A percentile compares a stretch with the other conserved stretches of the same genome.
Evolutionary conservation across 1,140 invertebrate species (phyloP).

Genomic region (Bombus superbus): DNA sequence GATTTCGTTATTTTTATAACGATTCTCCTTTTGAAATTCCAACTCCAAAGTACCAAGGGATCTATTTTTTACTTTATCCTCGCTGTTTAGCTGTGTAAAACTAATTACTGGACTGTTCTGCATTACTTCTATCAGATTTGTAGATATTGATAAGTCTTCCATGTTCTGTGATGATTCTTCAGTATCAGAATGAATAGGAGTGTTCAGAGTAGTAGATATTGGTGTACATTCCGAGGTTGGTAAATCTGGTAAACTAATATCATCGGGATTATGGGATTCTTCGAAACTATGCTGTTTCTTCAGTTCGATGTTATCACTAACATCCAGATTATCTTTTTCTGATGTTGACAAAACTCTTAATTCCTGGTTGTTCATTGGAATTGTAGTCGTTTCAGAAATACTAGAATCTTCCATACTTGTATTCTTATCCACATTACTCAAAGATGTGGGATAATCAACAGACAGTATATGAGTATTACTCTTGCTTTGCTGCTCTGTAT

Average conservation of each 20-base stretch:
- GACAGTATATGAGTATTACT: slow-evolving; percentile 2
- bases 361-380: slow-evolving; percentile 20
- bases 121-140: slow-evolving; percentile 80
- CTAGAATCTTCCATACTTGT: background rate
- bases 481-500: slow-evolving; percentile 32
- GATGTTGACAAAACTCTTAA: background rate
- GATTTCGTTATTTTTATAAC: slow-evolving; percentile 15
- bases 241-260: slow-evolving; percentile 79
- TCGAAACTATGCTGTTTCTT: slow-evolving; percentile 75
- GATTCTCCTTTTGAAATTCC: slow-evolving; percentile 67
- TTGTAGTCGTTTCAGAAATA: slow-evolving; percentile 3
- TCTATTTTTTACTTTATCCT: slow-evolving; percentile 42
- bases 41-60: slow-evolving; percentile 69
- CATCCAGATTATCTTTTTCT: slow-evolving; percentile 34
- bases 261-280: slow-evolving; percentile 79
- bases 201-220: slow-evolving; percentile 80
- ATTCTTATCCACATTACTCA: slow-evolving; percentile 7
- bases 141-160: slow-evolving; percentile 71
- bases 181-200: slow-evolving; percentile 80
- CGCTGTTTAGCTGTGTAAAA: slow-evolving; percentile 74
- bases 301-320: slow-evolving; percentile 42
- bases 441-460: slow-evolving; percentile 7
- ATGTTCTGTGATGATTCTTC: slow-evolving; percentile 77
- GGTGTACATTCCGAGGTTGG: slow-evolving; percentile 78
- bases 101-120: slow-evolving; percentile 79